Base-by-base conservation (phyloP, 2,888 invertebrate genomes). In the Meliscaeva auricollis region DNA sequence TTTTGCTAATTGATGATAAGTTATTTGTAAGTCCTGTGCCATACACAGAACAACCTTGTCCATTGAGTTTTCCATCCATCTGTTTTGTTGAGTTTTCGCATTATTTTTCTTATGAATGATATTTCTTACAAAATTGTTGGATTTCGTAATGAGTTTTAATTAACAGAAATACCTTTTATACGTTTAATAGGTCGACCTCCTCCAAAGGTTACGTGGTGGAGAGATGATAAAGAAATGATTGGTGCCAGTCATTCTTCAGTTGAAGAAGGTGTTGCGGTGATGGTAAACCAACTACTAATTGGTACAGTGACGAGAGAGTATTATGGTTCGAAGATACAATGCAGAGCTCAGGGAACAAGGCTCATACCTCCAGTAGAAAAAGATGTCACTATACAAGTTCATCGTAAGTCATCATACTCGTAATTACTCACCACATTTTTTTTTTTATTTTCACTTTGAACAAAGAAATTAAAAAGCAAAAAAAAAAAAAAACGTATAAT, bases 181-280 rank as follows among this genome's bases (percentile, higher is more conserved):
- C n/a, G n/a, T n/a, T n/a, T n/a, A 35, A 17, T 75, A 97, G 97
- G 97, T 76, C 95, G 95, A 87, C 97, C 98, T 0, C 94, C 94
- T 50, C 97, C 97, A 30, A 94, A 95, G 87, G 95, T 97, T 11
- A 96, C 95, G 15, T 97, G 97, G 97, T 97, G 96, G 95, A 94
- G 94, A 87, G 96, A 96, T 78, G 94, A 94, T 30, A 94, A 95
- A 79, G 93, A 96, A 87, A 92, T 97, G 77, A 96, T 97, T 87
- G 94, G 94, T 87, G 94, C 94, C 50, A 96, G 95, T 68, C 96
- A 96, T 87, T 91, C 92, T 56, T 92, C 92, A 88, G 95, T 94
- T 60, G 95, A 95, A 38, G 94, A 94, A 46, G 93, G 93, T 13
- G 92, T 94, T 26, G 93, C 93, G 70, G 94, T 94, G 68, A 94